Evolutionary conservation across 2,113 vertebrate species (phyloP), one percentile per base, ranked within the genome.

Genomic region (Puma concolor): DNA sequence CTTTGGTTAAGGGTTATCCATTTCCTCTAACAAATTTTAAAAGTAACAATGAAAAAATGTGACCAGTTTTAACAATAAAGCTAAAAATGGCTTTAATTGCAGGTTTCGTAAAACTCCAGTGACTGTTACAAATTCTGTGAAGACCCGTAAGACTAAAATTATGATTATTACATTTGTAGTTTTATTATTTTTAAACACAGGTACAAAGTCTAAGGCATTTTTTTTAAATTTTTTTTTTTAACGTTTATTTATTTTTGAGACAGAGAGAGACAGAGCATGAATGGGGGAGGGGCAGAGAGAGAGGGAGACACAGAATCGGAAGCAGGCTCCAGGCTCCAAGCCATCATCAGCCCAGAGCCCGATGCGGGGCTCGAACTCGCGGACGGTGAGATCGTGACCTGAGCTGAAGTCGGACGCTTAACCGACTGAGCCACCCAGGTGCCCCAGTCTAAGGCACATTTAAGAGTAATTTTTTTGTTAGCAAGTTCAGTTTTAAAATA

Each of bases 151-250:
- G 9, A 19, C 25, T 89, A 82, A 88, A 89, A 29, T 29, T 52
- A 71, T 85, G 84, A 94, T 86, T 52, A 79, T 33, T 50, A 21
- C 36, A 60, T 44, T 8, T 41, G 57, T 52, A 8, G 0, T 87
- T 96, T 96, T 90, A 67, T 86, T 81, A 74, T 57, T 96, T 89
- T 86, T 67, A 93, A 44, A 19, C 13, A 80, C 25, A 54, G 9
- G n/a, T 23, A 29, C 17, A 91, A 88, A 52, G 12, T 64, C 83
- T 64, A 92, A 52, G 31, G 66, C 52, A n/a, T n/a, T n/a, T n/a
- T n/a, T n/a, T n/a, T n/a, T n/a, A n/a, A n/a, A n/a, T n/a, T n/a
- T n/a, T n/a, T 72, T 44, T 44, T 9, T 44, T 44, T 44, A 44
- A 44, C 1, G 44, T 44, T 44, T 44, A 44, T 44, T 44, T 44